phyloP scores from a whole-genome alignment of 2,113 vertebrate species.

The Lasiurus borealis region DNA sequence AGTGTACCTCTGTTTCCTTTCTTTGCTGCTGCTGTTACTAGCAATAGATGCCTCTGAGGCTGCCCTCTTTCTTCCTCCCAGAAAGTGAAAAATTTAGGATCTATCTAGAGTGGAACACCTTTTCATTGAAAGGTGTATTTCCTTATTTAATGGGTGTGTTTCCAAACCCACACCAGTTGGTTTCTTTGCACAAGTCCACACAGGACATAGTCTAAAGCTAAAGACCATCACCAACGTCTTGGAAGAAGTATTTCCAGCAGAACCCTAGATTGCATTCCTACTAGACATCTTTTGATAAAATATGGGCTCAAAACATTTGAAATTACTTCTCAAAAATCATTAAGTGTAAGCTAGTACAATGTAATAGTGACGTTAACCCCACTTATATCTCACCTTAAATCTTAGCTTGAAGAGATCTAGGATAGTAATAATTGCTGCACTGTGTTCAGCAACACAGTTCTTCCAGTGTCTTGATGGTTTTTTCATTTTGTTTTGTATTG shows the following conservation, averaged over 20 bases:
- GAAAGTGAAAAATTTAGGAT: neutral
- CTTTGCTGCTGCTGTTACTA: neutral
- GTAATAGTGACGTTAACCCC: neutral
- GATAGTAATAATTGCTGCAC: neutral
- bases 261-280: neutral
- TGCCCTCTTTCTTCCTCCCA: neutral
- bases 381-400: neutral
- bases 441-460: neutral
- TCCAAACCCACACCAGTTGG: neutral
- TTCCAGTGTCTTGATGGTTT: neutral
- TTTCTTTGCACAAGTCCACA: neutral
- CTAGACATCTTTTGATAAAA: conserved; percentile 2
- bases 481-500: neutral
- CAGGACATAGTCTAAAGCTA: neutral
- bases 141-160: neutral
- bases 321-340: conserved; percentile 5
- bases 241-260: neutral
- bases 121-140: conserved; percentile 23
- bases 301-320: neutral
- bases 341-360: neutral
- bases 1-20: neutral
- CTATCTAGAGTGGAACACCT: neutral
- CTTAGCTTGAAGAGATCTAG: neutral
- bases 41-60: neutral
- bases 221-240: neutral